phyloP scores from a whole-genome alignment of 1,140 invertebrate species.

The Drosophila navojoa region DNA sequence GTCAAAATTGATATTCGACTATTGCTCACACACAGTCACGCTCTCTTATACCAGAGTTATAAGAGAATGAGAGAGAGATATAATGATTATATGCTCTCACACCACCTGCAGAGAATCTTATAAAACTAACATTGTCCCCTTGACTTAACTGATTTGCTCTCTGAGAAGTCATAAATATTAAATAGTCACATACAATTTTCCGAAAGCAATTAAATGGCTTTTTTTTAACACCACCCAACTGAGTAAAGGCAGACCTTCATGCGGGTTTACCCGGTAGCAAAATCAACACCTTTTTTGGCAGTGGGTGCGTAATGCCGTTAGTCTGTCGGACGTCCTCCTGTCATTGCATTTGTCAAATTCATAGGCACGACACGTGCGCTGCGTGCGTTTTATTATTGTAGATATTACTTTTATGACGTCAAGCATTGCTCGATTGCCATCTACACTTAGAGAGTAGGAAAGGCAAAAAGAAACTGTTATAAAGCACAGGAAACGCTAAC shows the following conservation, averaged over 20 bases:
- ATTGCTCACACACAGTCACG: neutral
- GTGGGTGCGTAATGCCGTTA: conserved; percentile 20
- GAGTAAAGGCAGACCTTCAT: conserved; percentile 23
- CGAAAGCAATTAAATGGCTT: conserved; percentile 50
- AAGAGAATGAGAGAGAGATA: neutral
- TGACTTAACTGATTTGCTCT: conserved; percentile 45
- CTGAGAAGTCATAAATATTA: conserved; percentile 58
- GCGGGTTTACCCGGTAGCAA: conserved; percentile 51
- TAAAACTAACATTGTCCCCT: conserved; percentile 15
- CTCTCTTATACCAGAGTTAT: conserved; percentile 4
- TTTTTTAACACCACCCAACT: neutral
- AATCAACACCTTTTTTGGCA: conserved; percentile 60
- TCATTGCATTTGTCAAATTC: conserved; percentile 46
- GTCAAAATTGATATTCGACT: conserved; percentile 30
- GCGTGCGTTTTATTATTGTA: conserved; percentile 44
- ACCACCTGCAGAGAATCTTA: conserved; percentile 15
- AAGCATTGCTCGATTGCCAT: conserved; percentile 6
- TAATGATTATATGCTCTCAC: conserved; percentile 9
- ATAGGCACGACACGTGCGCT: conserved; percentile 54
- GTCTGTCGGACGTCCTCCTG: neutral
- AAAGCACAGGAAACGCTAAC: neutral
- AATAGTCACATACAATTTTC: conserved; percentile 48
- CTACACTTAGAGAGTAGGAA: no score
- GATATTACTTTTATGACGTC: neutral
- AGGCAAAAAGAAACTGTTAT: neutral